Base-by-base conservation (phyloP, 2,888 invertebrate genomes). In the Meliscaeva auricollis region DNA sequence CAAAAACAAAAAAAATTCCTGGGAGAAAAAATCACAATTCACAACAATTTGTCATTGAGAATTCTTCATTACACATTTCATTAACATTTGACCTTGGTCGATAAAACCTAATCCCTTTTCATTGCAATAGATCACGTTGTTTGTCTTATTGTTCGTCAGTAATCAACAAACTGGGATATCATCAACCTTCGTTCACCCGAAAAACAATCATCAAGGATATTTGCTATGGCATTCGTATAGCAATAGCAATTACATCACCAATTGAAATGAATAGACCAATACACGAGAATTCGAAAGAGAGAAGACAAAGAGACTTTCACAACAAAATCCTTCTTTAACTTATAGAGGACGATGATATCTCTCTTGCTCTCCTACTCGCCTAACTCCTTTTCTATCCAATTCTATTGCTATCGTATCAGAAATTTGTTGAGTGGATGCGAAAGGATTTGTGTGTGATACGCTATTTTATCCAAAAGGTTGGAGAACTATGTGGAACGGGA, bases 131-230 rank as follows among this genome's bases (percentile, higher is more conserved):
- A 60, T 60, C 38, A 22, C n/a, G 20, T 58, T 58, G 38, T 60
- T 41, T 60, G 60, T 60, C 20, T 7, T 48, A 38, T 38, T 58
- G 7, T 35, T 13, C 58, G 20, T 26, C 8, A 46, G 9, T 38
- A 41, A 60, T 60, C 38, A 60, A 38, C 6, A n/a, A n/a, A n/a
- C 22, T 56, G 26, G 26, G n/a, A 60, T 41, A 60, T 60, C 38
- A 60, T 22, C 60, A 60, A 41, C 60, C 9, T 41, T 41, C n/a
- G 41, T 60, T 60, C 60, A 60, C 41, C 60, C 60, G 60, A 60
- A 60, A 60, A 60, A 38, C 60, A 41, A 60, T 60, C 60, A 60
- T 60, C 60, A 41, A 60, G 26, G 62, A 62, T 44, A 62, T 62
- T 62, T 62, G 44, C 62, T 44, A n/a, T n/a, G n/a, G n/a, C n/a